phyloP scores from a whole-genome alignment of 2,797 vertebrate genomes.

The Girardinus metallicus region DNA sequence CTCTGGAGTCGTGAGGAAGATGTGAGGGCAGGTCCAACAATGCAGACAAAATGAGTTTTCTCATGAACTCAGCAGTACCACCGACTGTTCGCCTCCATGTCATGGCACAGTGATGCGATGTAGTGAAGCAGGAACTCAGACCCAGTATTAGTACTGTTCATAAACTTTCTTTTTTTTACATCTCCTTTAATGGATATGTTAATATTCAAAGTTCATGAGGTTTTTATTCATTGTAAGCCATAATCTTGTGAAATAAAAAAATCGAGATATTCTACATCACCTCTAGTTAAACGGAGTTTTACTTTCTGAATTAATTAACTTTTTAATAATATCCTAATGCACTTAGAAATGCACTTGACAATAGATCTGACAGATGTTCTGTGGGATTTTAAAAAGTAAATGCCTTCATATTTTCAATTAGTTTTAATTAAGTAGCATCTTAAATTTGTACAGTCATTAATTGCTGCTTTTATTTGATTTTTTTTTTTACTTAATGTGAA shows the following conservation, averaged over 20 bases:
- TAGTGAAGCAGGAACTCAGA: too few relatives aligned
- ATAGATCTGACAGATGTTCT: background rate
- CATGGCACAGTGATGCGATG: too few relatives aligned
- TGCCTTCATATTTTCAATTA: background rate
- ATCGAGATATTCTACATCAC: too few relatives aligned
- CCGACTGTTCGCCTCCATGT: too few relatives aligned
- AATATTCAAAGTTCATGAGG: background rate
- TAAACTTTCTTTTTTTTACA: background rate
- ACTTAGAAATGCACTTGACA: background rate
- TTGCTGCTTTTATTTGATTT: background rate
- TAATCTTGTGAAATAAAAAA: background rate
- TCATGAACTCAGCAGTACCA: too few relatives aligned
- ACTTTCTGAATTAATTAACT: background rate
- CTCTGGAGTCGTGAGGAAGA: too few relatives aligned
- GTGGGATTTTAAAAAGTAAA: background rate
- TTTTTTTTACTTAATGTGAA: background rate
- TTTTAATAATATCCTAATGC: background rate
- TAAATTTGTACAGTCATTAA: background rate
- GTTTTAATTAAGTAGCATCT: background rate
- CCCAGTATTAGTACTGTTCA: too few relatives aligned
- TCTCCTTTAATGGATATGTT: background rate
- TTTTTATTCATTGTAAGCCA: background rate
- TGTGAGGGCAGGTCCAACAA: too few relatives aligned
- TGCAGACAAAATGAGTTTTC: too few relatives aligned
- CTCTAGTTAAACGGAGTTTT: background rate